Base-by-base conservation (phyloP, 2,113 vertebrate species). In the Solenodon paradoxus region DNA sequence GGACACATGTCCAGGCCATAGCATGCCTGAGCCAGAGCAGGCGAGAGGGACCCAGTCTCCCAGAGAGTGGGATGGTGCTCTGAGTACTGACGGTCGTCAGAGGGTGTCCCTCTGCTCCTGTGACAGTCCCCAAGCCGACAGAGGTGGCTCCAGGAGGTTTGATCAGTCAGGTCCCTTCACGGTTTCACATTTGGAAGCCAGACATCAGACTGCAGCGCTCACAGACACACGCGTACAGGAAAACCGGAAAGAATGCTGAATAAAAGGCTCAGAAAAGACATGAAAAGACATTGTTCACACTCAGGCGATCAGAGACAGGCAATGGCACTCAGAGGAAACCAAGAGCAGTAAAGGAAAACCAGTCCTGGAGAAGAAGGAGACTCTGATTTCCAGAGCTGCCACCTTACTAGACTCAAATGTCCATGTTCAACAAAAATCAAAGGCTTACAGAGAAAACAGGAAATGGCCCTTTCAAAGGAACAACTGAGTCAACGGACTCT, bases 11-110 rank as follows among this genome's bases (percentile, higher is more conserved):
- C 61, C 19, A 11, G 19, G 8, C 24, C 59, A 15, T 19, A 20
- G 47, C 13, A 7, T 3, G 3, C 49, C 40, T 51, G 38, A 72
- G 11, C 51, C 30, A 2, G 68, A 28, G n/a, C 4, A 38, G 38
- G 38, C 51, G 26, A 22, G 5, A 7, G 13, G 55, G 84, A 9
- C 69, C 30, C 32, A 19, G 9, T 32, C 40, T 40, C 28, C 32
- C 53, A 74, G 6, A 17, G 12, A 9, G 0, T 13, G 2, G 28
- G 38, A 35, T 51, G 17, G 51, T 7, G 51, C 51, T 71, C 68
- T n/a, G 38, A 16, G 0, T 13, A 9, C 24, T 0, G 47, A 38
- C 1, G 1, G 24, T 61, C 24, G 3, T 19, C 51, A 30, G 51
- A 19, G 53, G 2, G n/a, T n/a, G n/a, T n/a, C n/a, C n/a, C n/a